Evolutionary conservation across 2,113 vertebrate genomes (phyloP).

Genomic region (Maccullochella peelii): DNA sequence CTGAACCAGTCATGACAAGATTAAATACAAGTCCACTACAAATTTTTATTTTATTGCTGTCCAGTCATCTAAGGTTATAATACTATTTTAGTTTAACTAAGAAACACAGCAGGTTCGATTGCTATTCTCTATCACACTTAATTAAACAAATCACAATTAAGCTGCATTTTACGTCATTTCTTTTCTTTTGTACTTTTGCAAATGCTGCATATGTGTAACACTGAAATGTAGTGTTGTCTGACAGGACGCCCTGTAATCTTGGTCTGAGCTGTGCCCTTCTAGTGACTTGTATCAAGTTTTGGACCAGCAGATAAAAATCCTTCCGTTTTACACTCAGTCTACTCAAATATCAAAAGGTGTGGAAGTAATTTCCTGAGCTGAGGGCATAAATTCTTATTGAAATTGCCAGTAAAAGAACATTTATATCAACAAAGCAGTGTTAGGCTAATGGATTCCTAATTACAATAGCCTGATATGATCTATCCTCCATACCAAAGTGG

Average conservation of each 20-base stretch:
- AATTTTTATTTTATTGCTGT: background rate
- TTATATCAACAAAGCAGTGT: background rate
- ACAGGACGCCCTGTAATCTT: background rate
- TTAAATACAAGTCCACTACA: background rate
- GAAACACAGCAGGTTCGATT: background rate
- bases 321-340: constrained; percentile 4
- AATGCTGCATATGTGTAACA: background rate
- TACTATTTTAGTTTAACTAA: too few relatives aligned
- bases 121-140: background rate
- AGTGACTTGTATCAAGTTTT: background rate
- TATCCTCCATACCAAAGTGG: background rate
- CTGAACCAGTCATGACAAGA: background rate
- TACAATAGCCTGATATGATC: background rate
- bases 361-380: background rate
- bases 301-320: background rate
- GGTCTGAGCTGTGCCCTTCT: background rate
- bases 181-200: background rate
- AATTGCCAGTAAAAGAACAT: background rate
- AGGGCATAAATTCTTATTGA: background rate
- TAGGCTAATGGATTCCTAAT: background rate
- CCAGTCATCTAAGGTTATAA: background rate
- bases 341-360: background rate
- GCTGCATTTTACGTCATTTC: background rate
- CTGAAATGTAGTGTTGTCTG: background rate
- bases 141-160: background rate